A percentile compares a stretch with the other conserved stretches of the same genome.
Conservation (phyloP, 2,888 invertebrate genomes). For the Caenorhabditis sp. region DNA sequence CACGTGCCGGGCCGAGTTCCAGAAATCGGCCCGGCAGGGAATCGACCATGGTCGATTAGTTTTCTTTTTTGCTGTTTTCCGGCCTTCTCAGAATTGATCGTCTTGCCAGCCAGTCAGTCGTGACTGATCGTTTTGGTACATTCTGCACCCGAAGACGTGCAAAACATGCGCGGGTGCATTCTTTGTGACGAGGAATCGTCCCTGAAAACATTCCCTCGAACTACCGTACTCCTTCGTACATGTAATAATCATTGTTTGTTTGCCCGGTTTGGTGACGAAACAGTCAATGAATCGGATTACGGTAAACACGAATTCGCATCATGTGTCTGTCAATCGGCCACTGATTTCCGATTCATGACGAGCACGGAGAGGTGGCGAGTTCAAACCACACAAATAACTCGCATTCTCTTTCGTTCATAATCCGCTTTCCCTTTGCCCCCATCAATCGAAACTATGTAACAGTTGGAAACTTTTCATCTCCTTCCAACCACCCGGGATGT, state of each 20-base stretch:
- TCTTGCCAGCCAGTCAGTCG: constrained; percentile 23
- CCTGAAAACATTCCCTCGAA: not conserved
- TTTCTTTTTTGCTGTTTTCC: not conserved
- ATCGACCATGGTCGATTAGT: not conserved
- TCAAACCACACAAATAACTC: constrained; percentile 32
- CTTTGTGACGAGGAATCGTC: not conserved
- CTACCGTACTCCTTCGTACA: no score
- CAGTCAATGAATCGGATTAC: not conserved
- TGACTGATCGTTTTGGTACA: constrained; percentile 47
- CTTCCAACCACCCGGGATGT: no score
- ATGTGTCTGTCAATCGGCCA: no score
- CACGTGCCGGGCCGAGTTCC: no score
- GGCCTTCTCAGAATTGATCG: constrained; percentile 5
- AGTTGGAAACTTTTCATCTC: no score
- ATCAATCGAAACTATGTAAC: constrained; percentile 13
- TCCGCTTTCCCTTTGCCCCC: constrained; percentile 16
- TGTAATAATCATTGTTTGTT: no score
- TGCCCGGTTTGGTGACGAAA: no score
- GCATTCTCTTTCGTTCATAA: no score
- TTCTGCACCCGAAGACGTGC: constrained; percentile 29
- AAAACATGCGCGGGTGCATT: constrained; percentile 7
- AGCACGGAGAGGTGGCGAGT: constrained; percentile 7
- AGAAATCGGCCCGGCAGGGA: no score
- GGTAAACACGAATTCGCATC: no score
- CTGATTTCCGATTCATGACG: no score